phyloP scores from a whole-genome alignment of 2,113 vertebrate genomes.

The Megaceryle torquata region DNA sequence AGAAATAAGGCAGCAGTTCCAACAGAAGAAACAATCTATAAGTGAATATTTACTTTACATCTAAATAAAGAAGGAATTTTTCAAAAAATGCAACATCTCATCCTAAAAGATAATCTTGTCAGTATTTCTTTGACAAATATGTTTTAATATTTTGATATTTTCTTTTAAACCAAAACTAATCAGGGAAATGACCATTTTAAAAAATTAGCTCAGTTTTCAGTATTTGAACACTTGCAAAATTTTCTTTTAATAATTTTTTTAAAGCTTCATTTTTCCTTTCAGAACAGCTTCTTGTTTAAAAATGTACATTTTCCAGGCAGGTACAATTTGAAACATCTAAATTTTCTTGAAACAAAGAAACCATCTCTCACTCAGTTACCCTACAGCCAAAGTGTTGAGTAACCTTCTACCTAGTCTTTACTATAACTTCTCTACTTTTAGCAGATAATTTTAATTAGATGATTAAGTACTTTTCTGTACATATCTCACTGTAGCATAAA shows the following conservation, averaged over 20 bases:
- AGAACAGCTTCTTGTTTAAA: background rate
- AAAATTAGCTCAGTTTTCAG: background rate
- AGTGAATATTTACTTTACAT: background rate
- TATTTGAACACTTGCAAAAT: background rate
- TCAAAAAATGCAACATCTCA: background rate
- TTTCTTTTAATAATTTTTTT: background rate
- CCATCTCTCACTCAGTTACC: background rate
- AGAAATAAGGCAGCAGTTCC: background rate
- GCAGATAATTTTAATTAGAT: background rate
- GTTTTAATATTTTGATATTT: background rate
- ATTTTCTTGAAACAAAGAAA: background rate
- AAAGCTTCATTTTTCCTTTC: background rate
- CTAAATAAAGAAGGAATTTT: background rate
- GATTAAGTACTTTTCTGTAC: background rate
- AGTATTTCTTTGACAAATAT: background rate
- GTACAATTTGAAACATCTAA: background rate
- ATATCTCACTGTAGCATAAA: background rate
- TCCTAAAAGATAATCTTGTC: background rate
- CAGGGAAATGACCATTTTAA: background rate
- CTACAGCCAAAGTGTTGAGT: background rate
- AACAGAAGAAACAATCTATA: background rate
- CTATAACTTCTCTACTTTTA: background rate
- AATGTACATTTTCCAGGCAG: background rate
- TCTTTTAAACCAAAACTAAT: background rate
- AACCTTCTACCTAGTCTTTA: background rate